Conservation (phyloP, 2,888 invertebrate species). For the Caenorhabditis doughertyi region DNA sequence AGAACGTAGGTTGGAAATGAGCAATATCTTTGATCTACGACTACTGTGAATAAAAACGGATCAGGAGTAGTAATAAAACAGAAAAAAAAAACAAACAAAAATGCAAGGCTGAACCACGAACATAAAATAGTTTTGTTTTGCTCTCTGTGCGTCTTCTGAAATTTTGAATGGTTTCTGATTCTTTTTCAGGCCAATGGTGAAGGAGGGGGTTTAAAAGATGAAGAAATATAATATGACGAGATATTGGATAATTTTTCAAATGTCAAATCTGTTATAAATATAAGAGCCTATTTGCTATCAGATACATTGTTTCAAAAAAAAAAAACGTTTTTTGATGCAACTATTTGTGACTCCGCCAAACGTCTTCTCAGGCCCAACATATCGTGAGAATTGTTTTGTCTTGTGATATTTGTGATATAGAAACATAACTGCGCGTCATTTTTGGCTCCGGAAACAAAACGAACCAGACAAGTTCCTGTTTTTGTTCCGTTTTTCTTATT, state of each 20-base stretch:
- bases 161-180: no score
- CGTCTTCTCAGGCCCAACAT: conserved; percentile 1
- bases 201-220: no score
- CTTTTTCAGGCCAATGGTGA: no score
- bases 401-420: conserved; percentile 47
- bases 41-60: no score
- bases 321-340: neutral
- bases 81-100: no score
- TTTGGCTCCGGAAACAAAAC: conserved; percentile 11
- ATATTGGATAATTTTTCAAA: neutral
- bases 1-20: neutral
- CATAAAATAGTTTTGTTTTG: no score
- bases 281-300: no score
- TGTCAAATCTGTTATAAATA: neutral
- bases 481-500: conserved; percentile 9
- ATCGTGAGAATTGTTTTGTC: conserved; percentile 46
- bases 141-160: no score
- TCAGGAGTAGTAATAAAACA: no score
- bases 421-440: conserved; percentile 26
- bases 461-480: conserved; percentile 30
- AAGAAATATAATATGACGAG: no score
- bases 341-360: neutral
- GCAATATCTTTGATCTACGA: neutral
- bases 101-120: no score
- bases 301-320: neutral